phyloP scores from a whole-genome alignment of 2,888 invertebrate species.

The Pterostichus niger region DNA sequence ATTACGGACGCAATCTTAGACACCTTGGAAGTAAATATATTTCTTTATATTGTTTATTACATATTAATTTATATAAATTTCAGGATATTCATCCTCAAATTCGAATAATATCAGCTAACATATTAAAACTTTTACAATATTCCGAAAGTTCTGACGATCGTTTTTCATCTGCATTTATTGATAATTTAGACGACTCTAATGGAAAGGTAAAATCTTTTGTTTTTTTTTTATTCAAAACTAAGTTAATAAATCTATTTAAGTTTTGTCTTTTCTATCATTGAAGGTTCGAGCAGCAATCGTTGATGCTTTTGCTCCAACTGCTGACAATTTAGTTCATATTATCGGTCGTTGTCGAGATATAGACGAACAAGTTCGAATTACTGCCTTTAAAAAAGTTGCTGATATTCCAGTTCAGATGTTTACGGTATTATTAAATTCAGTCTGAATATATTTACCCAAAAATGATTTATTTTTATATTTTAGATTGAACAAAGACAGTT shows the following conservation, averaged over 20 bases:
- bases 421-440: slow-evolving; percentile 30
- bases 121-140: slow-evolving; percentile 34
- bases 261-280: background rate
- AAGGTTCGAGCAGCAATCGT: slow-evolving; percentile 48
- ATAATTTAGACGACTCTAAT: slow-evolving; percentile 17
- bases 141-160: slow-evolving; percentile 3
- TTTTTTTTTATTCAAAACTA: slow-evolving; percentile 16
- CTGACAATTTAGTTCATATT: slow-evolving; percentile 13
- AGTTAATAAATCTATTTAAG: too few species aligned
- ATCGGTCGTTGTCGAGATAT: slow-evolving; percentile 43
- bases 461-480: slow-evolving; percentile 11
- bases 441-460: background rate
- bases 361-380: slow-evolving; percentile 50
- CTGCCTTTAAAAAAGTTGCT: slow-evolving; percentile 45
- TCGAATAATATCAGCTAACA: slow-evolving; percentile 41
- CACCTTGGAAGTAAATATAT: slow-evolving; percentile 41
- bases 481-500: slow-evolving; percentile 56
- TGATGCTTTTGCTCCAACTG: slow-evolving; percentile 3
- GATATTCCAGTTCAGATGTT: slow-evolving; percentile 48
- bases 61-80: slow-evolving; percentile 28
- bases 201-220: slow-evolving; percentile 30
- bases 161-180: slow-evolving; percentile 15
- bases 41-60: background rate
- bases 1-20: slow-evolving; percentile 16
- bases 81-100: slow-evolving; percentile 48